phyloP scores from a whole-genome alignment of 2,113 vertebrate species.

The Nothobranchius kuhntae region DNA sequence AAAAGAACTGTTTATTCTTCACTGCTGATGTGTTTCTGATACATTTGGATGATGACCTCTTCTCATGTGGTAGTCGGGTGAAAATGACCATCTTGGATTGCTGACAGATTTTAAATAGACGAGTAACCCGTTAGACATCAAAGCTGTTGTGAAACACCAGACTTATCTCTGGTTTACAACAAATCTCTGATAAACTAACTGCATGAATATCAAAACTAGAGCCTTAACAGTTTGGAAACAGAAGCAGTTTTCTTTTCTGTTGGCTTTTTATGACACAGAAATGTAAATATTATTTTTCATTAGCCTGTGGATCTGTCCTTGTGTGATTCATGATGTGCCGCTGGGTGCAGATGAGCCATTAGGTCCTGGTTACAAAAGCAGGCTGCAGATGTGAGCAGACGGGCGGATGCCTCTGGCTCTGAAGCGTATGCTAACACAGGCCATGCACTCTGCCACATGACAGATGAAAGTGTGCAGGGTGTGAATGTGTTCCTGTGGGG shows the following conservation, averaged over 20 bases:
- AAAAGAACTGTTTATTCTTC: no score
- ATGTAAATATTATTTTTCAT: conserved; percentile 56
- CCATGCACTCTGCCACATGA: conserved; percentile 41
- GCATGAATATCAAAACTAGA: conserved; percentile 28
- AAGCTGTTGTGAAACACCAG: no score
- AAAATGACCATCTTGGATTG: neutral
- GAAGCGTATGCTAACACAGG: conserved; percentile 38
- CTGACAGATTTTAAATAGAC: neutral
- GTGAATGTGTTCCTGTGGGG: conserved; percentile 7
- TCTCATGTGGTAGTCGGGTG: neutral
- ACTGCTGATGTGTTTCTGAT: neutral
- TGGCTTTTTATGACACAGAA: conserved; percentile 19
- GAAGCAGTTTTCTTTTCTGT: conserved; percentile 20
- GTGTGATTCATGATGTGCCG: conserved; percentile 54
- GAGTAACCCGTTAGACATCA: neutral
- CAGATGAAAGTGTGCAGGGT: conserved; percentile 19
- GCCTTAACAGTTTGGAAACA: conserved; percentile 17
- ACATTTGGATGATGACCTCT: no score
- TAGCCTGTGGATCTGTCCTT: neutral
- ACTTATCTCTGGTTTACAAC: no score
- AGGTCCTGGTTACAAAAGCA: conserved; percentile 37
- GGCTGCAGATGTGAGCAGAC: conserved; percentile 44
- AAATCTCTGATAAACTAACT: no score
- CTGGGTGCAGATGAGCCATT: conserved; percentile 51
- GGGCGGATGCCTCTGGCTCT: conserved; percentile 42